phyloP scores from a whole-genome alignment of 2,113 vertebrate species.

The Anhinga anhinga region DNA sequence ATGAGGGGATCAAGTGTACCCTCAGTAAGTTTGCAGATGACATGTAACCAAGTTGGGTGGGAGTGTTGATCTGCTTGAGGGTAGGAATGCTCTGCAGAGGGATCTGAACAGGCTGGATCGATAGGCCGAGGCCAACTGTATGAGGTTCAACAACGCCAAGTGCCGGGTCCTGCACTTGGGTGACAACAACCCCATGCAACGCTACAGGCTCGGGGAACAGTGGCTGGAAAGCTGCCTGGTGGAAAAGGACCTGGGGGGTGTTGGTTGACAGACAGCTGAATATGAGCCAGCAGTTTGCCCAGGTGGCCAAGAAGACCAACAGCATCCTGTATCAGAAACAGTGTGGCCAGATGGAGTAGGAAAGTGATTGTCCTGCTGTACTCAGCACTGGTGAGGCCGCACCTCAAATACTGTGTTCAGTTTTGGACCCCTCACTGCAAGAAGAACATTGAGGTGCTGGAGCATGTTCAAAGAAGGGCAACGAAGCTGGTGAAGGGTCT shows the following conservation, averaged over 20 bases:
- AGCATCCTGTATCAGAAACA: background rate
- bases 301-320: background rate
- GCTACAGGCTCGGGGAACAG: too few species aligned
- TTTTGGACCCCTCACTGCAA: background rate
- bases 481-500: background rate
- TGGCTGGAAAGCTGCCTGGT: background rate
- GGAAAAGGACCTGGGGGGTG: background rate
- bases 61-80: background rate
- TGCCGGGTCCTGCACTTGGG: fast-evolving
- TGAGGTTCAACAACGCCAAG: fast-evolving
- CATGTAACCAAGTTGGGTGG: background rate
- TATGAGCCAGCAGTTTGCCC: background rate
- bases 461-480: background rate
- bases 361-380: background rate
- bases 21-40: background rate
- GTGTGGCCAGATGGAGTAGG: background rate
- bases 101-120: background rate
- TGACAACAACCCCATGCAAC: fast-evolving
- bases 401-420: background rate
- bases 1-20: fast-evolving
- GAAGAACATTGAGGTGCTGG: background rate
- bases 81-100: background rate
- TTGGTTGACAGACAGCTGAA: fast-evolving
- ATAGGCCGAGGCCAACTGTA: fast-evolving
- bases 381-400: background rate